phyloP scores from a whole-genome alignment of 2,888 invertebrate species.

The Rugalucina vietnamica region DNA sequence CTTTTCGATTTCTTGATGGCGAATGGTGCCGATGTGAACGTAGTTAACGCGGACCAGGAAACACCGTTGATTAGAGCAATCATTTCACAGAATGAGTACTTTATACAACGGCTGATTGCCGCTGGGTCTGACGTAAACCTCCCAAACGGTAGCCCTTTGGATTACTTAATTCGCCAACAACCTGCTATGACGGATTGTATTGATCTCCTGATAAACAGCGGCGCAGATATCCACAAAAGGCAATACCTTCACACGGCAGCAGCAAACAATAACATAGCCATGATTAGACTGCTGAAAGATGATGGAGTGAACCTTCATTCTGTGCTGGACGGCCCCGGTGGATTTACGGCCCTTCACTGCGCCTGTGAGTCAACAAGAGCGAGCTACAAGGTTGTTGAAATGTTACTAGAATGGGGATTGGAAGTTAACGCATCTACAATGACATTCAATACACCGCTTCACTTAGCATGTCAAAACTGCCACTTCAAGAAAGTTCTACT shows the following conservation, averaged over 20 bases:
- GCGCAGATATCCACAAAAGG: neutral
- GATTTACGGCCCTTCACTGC: neutral
- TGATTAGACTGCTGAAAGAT: neutral
- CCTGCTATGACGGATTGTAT: neutral
- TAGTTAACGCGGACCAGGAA: neutral
- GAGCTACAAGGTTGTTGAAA: neutral
- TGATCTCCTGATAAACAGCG: neutral
- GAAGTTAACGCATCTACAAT: neutral
- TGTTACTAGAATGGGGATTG: neutral
- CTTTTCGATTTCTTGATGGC: slow-evolving; percentile 2
- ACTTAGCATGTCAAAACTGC: neutral
- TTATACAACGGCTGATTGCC: slow-evolving; percentile 1
- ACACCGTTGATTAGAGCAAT: slow-evolving; percentile 30
- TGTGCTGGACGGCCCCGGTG: neutral
- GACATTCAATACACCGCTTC: neutral
- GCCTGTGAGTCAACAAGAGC: neutral
- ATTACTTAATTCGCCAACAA: neutral
- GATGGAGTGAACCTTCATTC: neutral
- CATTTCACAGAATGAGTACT: slow-evolving; percentile 7
- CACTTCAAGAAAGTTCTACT: neutral
- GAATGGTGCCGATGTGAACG: slow-evolving; percentile 14
- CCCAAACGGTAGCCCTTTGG: neutral
- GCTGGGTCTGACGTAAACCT: slow-evolving; percentile 9
- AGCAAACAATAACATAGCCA: neutral
- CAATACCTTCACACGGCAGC: neutral